These are phyloP conservation scores for Phycodurus eques DNA, from an alignment of 2,113 vertebrate genomes.

Conservation along the genomic window DNA sequence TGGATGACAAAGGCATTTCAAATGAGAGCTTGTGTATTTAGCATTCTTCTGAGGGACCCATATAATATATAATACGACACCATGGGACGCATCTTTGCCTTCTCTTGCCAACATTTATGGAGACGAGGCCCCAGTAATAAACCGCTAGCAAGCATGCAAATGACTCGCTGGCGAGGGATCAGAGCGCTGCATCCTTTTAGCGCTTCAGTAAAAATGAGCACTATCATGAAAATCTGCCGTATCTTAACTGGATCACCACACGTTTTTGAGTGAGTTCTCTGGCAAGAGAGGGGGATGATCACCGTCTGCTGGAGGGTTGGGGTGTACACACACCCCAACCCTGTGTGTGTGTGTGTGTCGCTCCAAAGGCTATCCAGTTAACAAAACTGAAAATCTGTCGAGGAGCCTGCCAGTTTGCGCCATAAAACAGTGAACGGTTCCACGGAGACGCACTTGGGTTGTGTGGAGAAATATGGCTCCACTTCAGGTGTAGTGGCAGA, in stretches of 20 bases:
- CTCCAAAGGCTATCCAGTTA: conserved; percentile 30
- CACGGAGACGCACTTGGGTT: conserved; percentile 29
- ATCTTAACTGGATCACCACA: conserved; percentile 61
- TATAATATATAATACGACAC: conserved; percentile 29
- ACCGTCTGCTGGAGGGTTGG: conserved; percentile 32
- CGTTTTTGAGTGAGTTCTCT: conserved; percentile 32
- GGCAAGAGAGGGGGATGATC: conserved; percentile 15
- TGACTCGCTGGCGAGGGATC: conserved; percentile 55
- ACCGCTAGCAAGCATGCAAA: conserved; percentile 60
- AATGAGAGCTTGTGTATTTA: conserved; percentile 35
- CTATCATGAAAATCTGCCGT: conserved; percentile 53
- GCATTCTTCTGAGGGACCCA: conserved; percentile 35
- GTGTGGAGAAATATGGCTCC: conserved; percentile 43
- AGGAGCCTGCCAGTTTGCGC: conserved; percentile 39
- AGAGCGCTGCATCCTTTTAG: conserved; percentile 56
- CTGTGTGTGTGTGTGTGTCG: not conserved
- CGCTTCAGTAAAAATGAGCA: conserved; percentile 63
- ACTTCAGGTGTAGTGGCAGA: conserved; percentile 58
- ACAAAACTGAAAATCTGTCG: conserved; percentile 35
- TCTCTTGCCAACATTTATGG: conserved; percentile 55
- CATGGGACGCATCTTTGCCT: conserved; percentile 51
- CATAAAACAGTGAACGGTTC: conserved; percentile 57
- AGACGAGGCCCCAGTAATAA: conserved; percentile 55
- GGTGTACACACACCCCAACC: too few relatives aligned
- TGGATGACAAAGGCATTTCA: conserved; percentile 25